phyloP scores from a whole-genome alignment of 2,888 invertebrate genomes.

The Malthinus flaveolus region DNA sequence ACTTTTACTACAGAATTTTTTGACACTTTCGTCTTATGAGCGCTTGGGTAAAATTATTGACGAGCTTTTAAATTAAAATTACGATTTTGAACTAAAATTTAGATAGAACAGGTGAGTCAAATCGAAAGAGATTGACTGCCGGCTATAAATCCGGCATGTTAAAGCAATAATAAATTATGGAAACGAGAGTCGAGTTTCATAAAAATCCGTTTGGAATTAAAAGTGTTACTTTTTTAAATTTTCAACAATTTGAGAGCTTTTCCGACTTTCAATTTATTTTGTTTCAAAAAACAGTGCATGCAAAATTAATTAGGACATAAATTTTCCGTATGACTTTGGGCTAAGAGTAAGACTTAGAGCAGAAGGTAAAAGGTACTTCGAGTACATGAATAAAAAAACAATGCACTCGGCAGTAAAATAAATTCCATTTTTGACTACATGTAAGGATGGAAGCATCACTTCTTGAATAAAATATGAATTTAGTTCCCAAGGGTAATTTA shows the following conservation, averaged over 20 bases:
- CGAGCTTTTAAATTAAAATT: too few relatives aligned
- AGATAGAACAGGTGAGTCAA: too few relatives aligned
- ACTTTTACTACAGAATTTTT: too few relatives aligned
- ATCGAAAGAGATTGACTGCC: too few relatives aligned
- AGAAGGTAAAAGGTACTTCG: constrained; percentile 20
- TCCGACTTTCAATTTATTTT: too few relatives aligned
- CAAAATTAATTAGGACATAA: background rate
- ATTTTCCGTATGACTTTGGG: background rate
- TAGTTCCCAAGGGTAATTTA: constrained; percentile 28
- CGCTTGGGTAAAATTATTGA: too few relatives aligned
- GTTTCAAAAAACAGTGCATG: too few relatives aligned
- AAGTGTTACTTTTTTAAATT: background rate
- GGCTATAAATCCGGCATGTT: too few relatives aligned
- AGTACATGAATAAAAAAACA: constrained; percentile 30
- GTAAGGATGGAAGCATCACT: constrained; percentile 29
- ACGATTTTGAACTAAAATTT: too few relatives aligned
- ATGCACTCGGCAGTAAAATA: constrained; percentile 28
- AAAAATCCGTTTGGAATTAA: background rate
- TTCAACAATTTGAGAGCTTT: too few relatives aligned
- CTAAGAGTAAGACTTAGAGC: constrained; percentile 1
- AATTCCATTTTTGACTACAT: constrained; percentile 30
- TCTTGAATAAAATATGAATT: constrained; percentile 30
- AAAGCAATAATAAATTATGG: too few relatives aligned
- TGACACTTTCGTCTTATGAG: too few relatives aligned
- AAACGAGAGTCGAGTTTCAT: background rate